phyloP scores from a whole-genome alignment of 2,888 invertebrate species.

The Belgica antarctica region DNA sequence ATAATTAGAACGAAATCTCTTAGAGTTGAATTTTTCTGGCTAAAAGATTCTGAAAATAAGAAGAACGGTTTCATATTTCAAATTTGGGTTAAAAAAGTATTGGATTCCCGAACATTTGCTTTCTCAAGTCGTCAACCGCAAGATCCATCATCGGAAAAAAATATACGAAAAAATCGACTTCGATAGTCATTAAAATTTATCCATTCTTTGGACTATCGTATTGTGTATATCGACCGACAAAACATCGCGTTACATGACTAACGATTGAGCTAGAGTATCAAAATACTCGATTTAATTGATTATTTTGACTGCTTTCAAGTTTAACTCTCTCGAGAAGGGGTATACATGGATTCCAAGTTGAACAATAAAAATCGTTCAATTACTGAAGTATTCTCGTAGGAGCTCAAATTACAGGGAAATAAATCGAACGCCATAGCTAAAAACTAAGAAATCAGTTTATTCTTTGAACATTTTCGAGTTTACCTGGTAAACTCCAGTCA shows the following conservation, averaged over 20 bases:
- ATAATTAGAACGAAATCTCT: too few species aligned
- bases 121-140: neutral
- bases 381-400: too few species aligned
- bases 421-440: too few species aligned
- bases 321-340: neutral
- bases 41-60: too few species aligned
- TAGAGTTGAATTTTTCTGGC: too few species aligned
- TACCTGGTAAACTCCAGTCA: too few species aligned
- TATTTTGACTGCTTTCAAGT: constrained; percentile 21
- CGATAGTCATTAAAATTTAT: constrained; percentile 22
- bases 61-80: constrained; percentile 25
- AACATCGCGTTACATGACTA: neutral
- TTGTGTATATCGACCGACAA: neutral
- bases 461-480: too few species aligned
- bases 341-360: too few species aligned
- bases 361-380: neutral
- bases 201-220: constrained; percentile 1
- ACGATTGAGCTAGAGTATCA: constrained; percentile 17
- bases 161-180: neutral
- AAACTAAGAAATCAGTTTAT: too few species aligned
- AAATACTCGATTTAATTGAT: constrained; percentile 35
- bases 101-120: neutral
- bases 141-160: constrained; percentile 7
- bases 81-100: constrained; percentile 32
- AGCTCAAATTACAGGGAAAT: too few species aligned